Evolutionary conservation across 2,113 vertebrate genomes (phyloP), one percentile per base, ranked within the genome.

Genomic region (Anarhynchus alexandrinus): DNA sequence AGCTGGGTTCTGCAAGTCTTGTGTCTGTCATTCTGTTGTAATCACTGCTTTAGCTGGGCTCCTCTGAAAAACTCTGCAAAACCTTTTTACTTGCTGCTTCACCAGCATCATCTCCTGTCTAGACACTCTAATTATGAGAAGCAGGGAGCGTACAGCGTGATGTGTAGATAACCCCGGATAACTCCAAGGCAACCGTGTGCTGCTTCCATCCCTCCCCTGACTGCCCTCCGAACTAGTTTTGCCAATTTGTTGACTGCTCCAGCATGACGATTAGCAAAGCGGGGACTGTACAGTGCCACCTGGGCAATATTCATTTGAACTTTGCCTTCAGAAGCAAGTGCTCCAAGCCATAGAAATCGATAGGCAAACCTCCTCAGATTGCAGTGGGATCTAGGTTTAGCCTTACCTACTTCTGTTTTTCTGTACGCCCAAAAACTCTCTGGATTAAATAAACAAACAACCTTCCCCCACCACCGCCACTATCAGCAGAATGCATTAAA

Each of bases 121-220:
- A 98, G 98, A 98, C 98, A 96, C 96, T 86, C 86, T 98, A 98
- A 98, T 98, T 97, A 96, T 62, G 97, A 95, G 91, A 94, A 97
- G 86, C 94, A 52, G 94, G 92, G 96, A 98, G 96, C 85, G 36
- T 92, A 93, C 91, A 97, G 82, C 9, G 6, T 73, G 92, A 93
- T 93, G 82, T 69, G 88, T 78, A 96, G 96, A 94, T 97, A 96
- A n/a, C 97, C 96, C 95, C 92, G 57, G 91, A 15, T 94, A 94
- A 96, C 91, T 96, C 95, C 89, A 82, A 91, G 87, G 87, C 62
- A 94, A 94, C 86, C 0, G 0, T 73, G 74, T 77, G 78, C 78
- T 77, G 54, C 84, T 82, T 93, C 84, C 55, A 66, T 95, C 70
- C 62, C 61, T 94, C 43, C 51, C 64, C 66, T 10, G 16, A 66